Percentiles rank a stretch among this genome's conserved stretches.
Conservation (phyloP, 2,113 vertebrate species). For the Perccottus glenii region DNA sequence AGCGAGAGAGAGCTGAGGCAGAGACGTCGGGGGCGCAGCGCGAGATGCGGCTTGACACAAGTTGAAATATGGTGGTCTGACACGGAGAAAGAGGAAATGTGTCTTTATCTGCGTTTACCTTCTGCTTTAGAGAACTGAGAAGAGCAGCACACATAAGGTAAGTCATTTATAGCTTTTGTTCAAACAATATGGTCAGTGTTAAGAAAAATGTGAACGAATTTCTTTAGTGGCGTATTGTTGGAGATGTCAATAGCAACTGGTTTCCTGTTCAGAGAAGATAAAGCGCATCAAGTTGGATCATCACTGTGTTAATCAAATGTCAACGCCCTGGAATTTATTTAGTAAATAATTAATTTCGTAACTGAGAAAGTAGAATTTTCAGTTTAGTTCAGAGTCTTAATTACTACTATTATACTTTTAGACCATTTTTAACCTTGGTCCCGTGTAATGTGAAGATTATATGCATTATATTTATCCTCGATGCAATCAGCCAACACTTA, state of each 20-base stretch:
- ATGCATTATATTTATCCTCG: too few relatives aligned
- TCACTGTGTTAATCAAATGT: background rate
- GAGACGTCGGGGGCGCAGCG: constrained; percentile 1
- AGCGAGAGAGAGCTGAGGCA: background rate
- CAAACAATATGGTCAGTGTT: background rate
- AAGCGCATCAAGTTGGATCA: background rate
- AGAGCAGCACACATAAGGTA: constrained; percentile 24
- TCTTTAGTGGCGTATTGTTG: background rate
- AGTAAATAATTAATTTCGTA: background rate
- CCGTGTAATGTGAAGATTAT: too few relatives aligned
- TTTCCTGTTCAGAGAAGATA: background rate
- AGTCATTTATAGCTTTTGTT: background rate
- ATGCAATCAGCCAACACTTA: too few relatives aligned
- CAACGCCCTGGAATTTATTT: background rate
- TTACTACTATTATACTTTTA: too few relatives aligned
- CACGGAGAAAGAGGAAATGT: constrained; percentile 62
- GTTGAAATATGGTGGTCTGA: constrained; percentile 28
- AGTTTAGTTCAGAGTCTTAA: background rate
- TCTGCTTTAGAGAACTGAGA: constrained; percentile 6
- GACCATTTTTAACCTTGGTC: too few relatives aligned
- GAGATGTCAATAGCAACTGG: background rate
- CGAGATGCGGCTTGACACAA: constrained; percentile 26
- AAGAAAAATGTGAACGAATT: background rate
- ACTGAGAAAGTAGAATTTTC: constrained; percentile 34
- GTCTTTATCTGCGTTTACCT: background rate